Evolutionary conservation across 2,888 invertebrate species (phyloP).

Genomic region (Sceliomorpha sp.): DNA sequence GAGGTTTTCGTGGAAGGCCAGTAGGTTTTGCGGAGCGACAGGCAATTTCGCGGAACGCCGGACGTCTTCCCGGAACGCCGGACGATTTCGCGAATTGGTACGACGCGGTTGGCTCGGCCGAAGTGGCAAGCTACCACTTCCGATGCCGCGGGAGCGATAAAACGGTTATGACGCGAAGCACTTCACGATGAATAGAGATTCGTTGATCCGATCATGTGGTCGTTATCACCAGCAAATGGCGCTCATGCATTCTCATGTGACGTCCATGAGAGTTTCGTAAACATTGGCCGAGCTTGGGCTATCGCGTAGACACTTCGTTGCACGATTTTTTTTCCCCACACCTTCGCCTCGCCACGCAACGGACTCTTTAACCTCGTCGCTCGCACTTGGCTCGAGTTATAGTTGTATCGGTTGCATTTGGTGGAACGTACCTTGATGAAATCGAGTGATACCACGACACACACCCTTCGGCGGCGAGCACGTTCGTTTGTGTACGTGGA

Average conservation of each 20-base stretch:
- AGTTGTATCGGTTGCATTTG: slow-evolving; percentile 47
- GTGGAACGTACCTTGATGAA: slow-evolving; percentile 65
- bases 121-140: too few species aligned
- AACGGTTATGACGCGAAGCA: slow-evolving; percentile 11
- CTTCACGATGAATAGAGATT: slow-evolving; percentile 11
- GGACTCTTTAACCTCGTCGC: too few species aligned
- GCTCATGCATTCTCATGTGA: slow-evolving; percentile 35
- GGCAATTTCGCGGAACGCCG: too few species aligned
- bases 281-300: slow-evolving; percentile 17
- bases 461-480: slow-evolving; percentile 63
- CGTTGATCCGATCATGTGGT: slow-evolving; percentile 25
- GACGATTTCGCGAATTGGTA: too few species aligned
- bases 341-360: slow-evolving; percentile 18
- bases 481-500: slow-evolving; percentile 62
- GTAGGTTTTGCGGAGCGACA: too few species aligned
- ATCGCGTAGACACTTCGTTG: slow-evolving; percentile 6
- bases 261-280: slow-evolving; percentile 32
- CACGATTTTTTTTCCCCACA: slow-evolving; percentile 9
- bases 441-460: slow-evolving; percentile 65
- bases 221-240: slow-evolving; percentile 31
- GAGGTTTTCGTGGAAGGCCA: too few species aligned
- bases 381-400: slow-evolving; percentile 17
- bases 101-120: too few species aligned
- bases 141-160: slow-evolving; percentile 9
- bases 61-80: too few species aligned